Evolutionary conservation across 2,888 invertebrate species (phyloP), one percentile per base, ranked within the genome.

Genomic region (Thelaira solivaga): DNA sequence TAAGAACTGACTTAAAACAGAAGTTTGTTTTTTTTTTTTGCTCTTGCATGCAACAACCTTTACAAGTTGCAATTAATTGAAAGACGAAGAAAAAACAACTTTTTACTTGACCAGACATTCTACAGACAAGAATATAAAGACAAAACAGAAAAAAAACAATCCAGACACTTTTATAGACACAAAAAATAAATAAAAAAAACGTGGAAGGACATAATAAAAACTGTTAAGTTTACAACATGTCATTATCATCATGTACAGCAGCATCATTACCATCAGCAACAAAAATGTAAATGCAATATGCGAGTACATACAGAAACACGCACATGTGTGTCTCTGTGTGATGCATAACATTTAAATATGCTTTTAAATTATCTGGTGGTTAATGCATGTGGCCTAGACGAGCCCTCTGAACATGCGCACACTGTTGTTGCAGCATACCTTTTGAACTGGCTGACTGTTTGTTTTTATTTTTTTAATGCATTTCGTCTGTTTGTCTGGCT

Each of bases 391-490:
- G 64, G 74, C 69, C 78, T 78, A 78, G 78, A 78, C 78, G 78
- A 78, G 78, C 78, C 78, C 78, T 78, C 78, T 55, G 64, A 78
- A 41, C 78, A 78, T 74, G 78, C 74, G 78, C 78, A 74, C 39
- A 68, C 55, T 22, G 39, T 55, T 67, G 29, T 29, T n/a, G n/a
- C n/a, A n/a, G n/a, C n/a, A 67, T 62, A 51, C 26, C 59, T 71
- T 41, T 43, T 49, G 16, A 49, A 31, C 41, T 47, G 68, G 29
- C 72, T 36, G 47, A 16, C 47, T 49, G 47, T 7, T 2, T 20
- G 20, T 34, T 26, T 57, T 53, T 36, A 6, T 31, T 36, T n/a
- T 43, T 68, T 20, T 57, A 10, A 16, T 29, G 22, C 49, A 31
- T 49, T 24, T 36, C 26, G 41, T 49, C 73, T 47, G 61, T 49